A percentile compares a stretch with the other conserved stretches of the same genome.
Conservation (phyloP, 2,888 invertebrate genomes). For the Synergus itoensis region DNA sequence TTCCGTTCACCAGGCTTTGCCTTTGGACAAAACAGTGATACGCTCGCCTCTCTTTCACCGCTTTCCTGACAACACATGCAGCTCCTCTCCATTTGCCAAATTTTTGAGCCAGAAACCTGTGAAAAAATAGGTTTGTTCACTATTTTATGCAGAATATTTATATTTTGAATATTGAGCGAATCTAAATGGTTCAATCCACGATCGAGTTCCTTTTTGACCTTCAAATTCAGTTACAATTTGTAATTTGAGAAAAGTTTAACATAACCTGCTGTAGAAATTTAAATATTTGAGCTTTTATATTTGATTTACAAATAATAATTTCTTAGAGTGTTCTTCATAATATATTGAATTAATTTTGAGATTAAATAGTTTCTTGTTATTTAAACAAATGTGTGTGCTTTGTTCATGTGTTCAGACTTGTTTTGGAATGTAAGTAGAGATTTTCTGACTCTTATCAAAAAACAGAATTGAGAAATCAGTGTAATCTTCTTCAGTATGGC, state of each 20-base stretch:
- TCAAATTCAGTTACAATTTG: neutral
- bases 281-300: neutral
- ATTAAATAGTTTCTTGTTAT: neutral
- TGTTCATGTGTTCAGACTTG: neutral
- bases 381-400: neutral
- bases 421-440: neutral
- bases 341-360: neutral
- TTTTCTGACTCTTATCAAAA: neutral
- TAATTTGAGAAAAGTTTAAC: neutral
- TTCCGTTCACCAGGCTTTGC: constrained; percentile 92
- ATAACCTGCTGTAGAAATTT: neutral
- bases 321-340: neutral
- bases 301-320: neutral
- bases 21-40: constrained; percentile 93
- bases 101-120: constrained; percentile 95
- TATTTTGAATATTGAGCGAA: neutral
- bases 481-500: neutral
- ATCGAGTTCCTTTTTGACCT: neutral
- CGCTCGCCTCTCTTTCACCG: constrained; percentile 93
- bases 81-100: constrained; percentile 97
- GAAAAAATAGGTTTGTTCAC: neutral
- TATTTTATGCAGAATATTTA: neutral
- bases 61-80: constrained; percentile 98
- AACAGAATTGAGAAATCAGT: neutral
- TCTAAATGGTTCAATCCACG: neutral